Evolutionary conservation across 2,797 vertebrate genomes (phyloP).

Genomic region (Syngnathus rostellatus): DNA sequence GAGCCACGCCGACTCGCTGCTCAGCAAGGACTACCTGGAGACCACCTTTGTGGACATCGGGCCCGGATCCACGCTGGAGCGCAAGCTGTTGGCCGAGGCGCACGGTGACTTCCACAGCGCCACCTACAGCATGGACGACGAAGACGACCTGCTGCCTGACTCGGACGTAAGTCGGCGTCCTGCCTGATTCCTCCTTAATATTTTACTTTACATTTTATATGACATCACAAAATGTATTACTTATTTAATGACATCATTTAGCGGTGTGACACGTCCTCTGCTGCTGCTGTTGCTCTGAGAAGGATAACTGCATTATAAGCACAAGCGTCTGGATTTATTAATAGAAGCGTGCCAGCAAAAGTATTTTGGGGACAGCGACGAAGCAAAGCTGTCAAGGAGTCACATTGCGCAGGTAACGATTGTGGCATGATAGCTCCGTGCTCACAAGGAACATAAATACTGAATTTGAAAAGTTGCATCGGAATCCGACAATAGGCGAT

Average conservation of each 20-base stretch:
- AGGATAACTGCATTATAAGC: conserved; percentile 2
- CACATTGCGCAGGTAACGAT: conserved; percentile 51
- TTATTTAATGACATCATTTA: neutral
- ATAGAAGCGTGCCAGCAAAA: neutral
- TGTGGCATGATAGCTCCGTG: conserved; percentile 4
- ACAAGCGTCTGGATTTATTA: neutral
- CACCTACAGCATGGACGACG: conserved; percentile 74
- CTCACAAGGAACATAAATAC: conserved; percentile 1
- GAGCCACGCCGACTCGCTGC: conserved; percentile 62
- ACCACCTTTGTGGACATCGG: conserved; percentile 75
- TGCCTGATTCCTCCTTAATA: neutral
- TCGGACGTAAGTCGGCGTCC: conserved; percentile 60
- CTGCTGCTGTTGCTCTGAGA: neutral
- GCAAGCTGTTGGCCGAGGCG: conserved; percentile 68
- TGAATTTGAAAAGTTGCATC: neutral
- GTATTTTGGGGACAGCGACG: conserved; percentile 27
- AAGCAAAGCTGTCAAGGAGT: conserved; percentile 43
- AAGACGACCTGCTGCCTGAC: conserved; percentile 73
- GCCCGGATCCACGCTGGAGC: conserved; percentile 63
- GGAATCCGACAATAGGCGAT: neutral
- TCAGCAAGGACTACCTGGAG: conserved; percentile 76
- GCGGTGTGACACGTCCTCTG: neutral
- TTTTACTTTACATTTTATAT: no score
- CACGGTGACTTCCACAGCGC: conserved; percentile 69
- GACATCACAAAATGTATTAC: neutral